Base-by-base conservation (phyloP, 2,113 vertebrate genomes). In the Brienomyrus brachyistius region DNA sequence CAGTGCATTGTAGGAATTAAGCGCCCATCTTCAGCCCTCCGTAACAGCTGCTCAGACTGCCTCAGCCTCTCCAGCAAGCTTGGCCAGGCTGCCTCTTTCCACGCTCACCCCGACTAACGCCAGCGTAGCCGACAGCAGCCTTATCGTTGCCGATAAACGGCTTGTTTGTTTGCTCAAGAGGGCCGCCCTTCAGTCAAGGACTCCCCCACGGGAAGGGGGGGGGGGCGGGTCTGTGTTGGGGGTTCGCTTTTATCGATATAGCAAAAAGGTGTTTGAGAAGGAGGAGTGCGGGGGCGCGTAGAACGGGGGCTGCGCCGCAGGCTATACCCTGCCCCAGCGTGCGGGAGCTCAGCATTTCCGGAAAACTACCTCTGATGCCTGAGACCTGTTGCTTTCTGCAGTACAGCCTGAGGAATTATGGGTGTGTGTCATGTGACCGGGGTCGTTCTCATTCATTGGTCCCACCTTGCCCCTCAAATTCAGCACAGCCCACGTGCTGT, bases 81-180 rank as follows among this genome's bases (percentile, higher is more conserved):
- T 70, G n/a, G 35, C 50, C 7, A 15, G 31, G 77, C 70, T 82
- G 74, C 27, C 62, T 31, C 10, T 70, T 27, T 70, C n/a, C 27
- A 70, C 1, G 62, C 62, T 27, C 62, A 0, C 10, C 62, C n/a
- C 4, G 27, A 31, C 3, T 13, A 70, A 31, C 10, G 27, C n/a
- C 88, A 43, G 51, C 10, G 5, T n/a, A n/a, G 88, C 80, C 15
- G 17, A 19, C 74, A 56, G 50, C 17, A 4, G 19, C 31, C 70
- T 54, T 82, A 54, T 89, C 88, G 4, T 13, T 31, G 27, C 62
- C 77, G 88, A 89, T 80, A 82, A 52, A 82, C 10, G n/a, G 21
- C 17, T 15, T 45, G 88, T 89, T 89, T 89, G 62, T 77, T 70
- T 77, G 35, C n/a, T 77, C 47, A 27, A 89, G 88, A 31, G 66